phyloP scores from a whole-genome alignment of 2,113 vertebrate genomes.

The Ondatra zibethicus region DNA sequence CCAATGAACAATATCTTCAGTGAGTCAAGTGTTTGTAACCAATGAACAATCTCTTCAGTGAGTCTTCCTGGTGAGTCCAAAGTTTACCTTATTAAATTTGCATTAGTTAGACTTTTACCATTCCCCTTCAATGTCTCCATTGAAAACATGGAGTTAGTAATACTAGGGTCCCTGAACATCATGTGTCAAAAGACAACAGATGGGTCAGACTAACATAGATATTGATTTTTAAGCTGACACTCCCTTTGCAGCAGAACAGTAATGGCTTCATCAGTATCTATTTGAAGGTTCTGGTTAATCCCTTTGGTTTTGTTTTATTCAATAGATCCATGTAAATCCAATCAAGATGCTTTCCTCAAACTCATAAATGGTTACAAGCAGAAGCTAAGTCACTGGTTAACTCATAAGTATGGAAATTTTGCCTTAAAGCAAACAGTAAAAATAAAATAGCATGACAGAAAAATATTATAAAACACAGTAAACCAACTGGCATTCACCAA shows the following conservation, averaged over 20 bases:
- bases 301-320: not conserved
- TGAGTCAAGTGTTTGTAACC: not conserved
- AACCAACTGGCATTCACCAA: not conserved
- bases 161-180: too few relatives aligned
- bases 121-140: not conserved
- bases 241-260: not conserved
- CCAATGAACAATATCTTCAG: not conserved
- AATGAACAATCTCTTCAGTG: not conserved
- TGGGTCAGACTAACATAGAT: not conserved
- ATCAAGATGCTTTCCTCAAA: not conserved
- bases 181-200: too few relatives aligned
- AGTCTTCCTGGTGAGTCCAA: not conserved
- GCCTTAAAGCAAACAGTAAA: slow-evolving; percentile 30
- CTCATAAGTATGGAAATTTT: not conserved
- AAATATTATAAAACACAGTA: not conserved
- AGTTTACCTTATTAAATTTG: not conserved
- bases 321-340: not conserved
- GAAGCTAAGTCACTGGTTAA: not conserved
- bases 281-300: not conserved
- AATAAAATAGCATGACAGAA: not conserved
- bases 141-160: not conserved
- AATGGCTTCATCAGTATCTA: not conserved
- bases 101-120: not conserved
- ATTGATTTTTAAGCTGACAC: not conserved
- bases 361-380: not conserved